Base-by-base conservation (phyloP, 1,140 invertebrate species). In the Panonychus citri region DNA sequence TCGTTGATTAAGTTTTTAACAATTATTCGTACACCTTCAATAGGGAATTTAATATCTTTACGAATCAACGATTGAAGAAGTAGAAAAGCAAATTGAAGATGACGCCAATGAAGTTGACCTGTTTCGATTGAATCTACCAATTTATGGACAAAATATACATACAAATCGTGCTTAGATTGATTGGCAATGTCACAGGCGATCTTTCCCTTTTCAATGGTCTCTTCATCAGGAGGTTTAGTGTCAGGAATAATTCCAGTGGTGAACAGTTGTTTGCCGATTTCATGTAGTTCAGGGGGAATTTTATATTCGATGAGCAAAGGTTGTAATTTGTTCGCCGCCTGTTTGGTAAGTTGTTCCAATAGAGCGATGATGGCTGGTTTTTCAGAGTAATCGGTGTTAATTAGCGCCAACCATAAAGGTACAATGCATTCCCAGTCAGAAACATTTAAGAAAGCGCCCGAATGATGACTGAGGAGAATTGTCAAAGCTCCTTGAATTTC, bases 401-500 rank as follows among this genome's bases (percentile, higher is more conserved):
- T 71, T 5, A 87, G 59, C 3, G 77, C 78, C 2, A 83, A 80
- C 84, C 85, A 89, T 5, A 87, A 64, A 25, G 73, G 66, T 24
- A 68, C 66, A 3, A 88, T 70, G 3, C 79, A 71, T 2, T 77
- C 71, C 85, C 85, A 93, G 66, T 85, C 78, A 56, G 78, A 77
- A 62, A 78, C 77, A 3, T 81, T 67, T 10, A 87, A 66, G 1
- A 78, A 77, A 0, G 71, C 70, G 26, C 68, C 68, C 62, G 43
- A n/a, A 78, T 39, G 78, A 0, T 76, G 75, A 3, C 80, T 79
- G 19, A 81, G 65, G 24, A 93, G 67, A 25, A 88, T 73, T 68
- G 82, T 83, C 19, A 93, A 67, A 10, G 78, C 76, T 34, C 86
- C 86, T 72, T 87, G 85, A 58, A 83, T 80, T 48, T 77, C 73